A percentile compares a stretch with the other conserved stretches of the same genome.
Conservation (phyloP, 2,888 invertebrate species). For the Nysson spinosus region DNA sequence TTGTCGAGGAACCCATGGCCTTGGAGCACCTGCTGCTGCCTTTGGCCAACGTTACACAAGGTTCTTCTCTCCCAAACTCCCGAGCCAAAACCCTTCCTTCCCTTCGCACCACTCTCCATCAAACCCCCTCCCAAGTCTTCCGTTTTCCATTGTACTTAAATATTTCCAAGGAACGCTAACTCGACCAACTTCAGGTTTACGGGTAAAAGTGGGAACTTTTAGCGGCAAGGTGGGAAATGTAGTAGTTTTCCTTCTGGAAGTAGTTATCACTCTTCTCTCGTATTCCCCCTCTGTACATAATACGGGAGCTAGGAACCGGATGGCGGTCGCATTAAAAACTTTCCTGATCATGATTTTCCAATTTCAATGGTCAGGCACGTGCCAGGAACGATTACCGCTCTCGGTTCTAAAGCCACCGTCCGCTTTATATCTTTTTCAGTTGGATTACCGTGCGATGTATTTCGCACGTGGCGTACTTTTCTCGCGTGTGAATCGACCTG, state of each 20-base stretch:
- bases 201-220: conserved; percentile 9
- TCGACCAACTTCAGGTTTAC: conserved; percentile 21
- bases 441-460: conserved; percentile 31
- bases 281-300: conserved; percentile 9
- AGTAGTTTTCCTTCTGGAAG: conserved; percentile 17
- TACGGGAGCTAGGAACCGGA: conserved; percentile 41
- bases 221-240: conserved; percentile 24
- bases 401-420: conserved; percentile 1
- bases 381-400: conserved; percentile 31
- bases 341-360: conserved; percentile 57
- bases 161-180: conserved; percentile 39
- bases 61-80: too few species aligned
- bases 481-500: not conserved
- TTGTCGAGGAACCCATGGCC: conserved; percentile 30
- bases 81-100: too few species aligned
- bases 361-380: conserved; percentile 56
- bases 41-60: too few species aligned
- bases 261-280: conserved; percentile 30
- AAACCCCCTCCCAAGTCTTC: not conserved
- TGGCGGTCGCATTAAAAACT: conserved; percentile 59
- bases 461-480: conserved; percentile 33
- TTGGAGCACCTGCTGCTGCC: conserved; percentile 55
- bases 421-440: conserved; percentile 42
- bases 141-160: conserved; percentile 25
- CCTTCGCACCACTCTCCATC: conserved; percentile 4